A percentile compares a stretch with the other conserved stretches of the same genome.
Conservation (phyloP, 2,888 invertebrate genomes). For the Ornithoptera priamus region DNA sequence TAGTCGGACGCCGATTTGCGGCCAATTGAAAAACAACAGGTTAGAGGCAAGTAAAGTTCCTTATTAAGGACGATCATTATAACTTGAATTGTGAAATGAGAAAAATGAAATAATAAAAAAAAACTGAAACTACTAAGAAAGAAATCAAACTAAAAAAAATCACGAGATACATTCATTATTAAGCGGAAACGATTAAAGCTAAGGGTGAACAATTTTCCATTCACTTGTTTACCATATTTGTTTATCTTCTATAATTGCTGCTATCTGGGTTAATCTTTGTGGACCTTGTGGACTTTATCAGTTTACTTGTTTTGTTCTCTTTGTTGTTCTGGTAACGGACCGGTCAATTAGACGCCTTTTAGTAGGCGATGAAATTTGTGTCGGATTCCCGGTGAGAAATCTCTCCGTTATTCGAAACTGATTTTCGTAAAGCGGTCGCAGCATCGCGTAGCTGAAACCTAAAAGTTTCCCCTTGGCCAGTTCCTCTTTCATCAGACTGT, state of each 20-base stretch:
- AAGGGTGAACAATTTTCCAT: no score
- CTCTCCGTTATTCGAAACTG: constrained; percentile 66
- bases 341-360: constrained; percentile 57
- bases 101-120: no score
- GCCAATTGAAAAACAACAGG: constrained; percentile 48
- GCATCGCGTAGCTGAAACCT: constrained; percentile 61
- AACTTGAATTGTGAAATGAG: constrained; percentile 31
- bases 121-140: no score
- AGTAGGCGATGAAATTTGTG: constrained; percentile 45
- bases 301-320: constrained; percentile 51
- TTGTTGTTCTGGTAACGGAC: constrained; percentile 47
- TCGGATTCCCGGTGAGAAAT: constrained; percentile 53
- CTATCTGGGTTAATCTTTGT: constrained; percentile 40
- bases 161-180: no score
- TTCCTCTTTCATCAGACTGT: constrained; percentile 55
- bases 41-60: constrained; percentile 39
- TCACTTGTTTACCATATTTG: no score
- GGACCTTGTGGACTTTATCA: constrained; percentile 21
- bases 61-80: neutral
- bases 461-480: constrained; percentile 60
- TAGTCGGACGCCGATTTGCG: constrained; percentile 38
- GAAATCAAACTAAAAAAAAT: no score
- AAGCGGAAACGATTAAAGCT: no score
- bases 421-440: constrained; percentile 60
- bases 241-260: constrained; percentile 51